Evolutionary conservation across 2,888 invertebrate genomes (phyloP).

Genomic region (Pollenia angustigena): DNA sequence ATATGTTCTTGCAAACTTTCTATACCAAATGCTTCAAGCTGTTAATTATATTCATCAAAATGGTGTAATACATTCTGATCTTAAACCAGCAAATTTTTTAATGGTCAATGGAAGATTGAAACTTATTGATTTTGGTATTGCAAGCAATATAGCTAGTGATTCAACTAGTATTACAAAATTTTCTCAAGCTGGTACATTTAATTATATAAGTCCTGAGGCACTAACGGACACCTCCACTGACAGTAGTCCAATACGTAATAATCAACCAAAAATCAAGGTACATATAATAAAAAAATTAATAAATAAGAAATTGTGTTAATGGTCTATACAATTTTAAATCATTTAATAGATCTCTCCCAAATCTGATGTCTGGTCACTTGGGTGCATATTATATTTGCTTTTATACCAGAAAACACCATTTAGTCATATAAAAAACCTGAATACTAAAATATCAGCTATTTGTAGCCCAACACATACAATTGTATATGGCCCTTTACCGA

Average conservation of each 20-base stretch:
- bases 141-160: conserved; percentile 93
- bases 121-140: conserved; percentile 98
- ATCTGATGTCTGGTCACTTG: conserved; percentile 98
- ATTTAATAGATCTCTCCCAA: conserved; percentile 91
- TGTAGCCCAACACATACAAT: conserved; percentile 90
- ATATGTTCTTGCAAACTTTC: conserved; percentile 93
- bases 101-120: conserved; percentile 93
- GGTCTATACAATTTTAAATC: background rate
- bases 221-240: conserved; percentile 87
- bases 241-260: conserved; percentile 83
- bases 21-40: conserved; percentile 96
- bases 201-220: conserved; percentile 98
- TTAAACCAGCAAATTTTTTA: conserved; percentile 98
- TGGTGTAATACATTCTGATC: conserved; percentile 97
- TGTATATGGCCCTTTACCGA: conserved; percentile 87
- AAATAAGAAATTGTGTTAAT: too few relatives aligned
- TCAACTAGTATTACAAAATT: conserved; percentile 95
- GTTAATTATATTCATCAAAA: conserved; percentile 95
- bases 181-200: conserved; percentile 94
- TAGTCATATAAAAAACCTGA: conserved; percentile 89
- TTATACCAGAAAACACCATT: conserved; percentile 96
- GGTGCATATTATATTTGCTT: conserved; percentile 97
- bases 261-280: conserved; percentile 85
- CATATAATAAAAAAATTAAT: background rate
- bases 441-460: conserved; percentile 91